Percentiles rank a stretch among this genome's conserved stretches.
Conservation (phyloP, 2,888 invertebrate genomes). For the Spisula subtruncata region DNA sequence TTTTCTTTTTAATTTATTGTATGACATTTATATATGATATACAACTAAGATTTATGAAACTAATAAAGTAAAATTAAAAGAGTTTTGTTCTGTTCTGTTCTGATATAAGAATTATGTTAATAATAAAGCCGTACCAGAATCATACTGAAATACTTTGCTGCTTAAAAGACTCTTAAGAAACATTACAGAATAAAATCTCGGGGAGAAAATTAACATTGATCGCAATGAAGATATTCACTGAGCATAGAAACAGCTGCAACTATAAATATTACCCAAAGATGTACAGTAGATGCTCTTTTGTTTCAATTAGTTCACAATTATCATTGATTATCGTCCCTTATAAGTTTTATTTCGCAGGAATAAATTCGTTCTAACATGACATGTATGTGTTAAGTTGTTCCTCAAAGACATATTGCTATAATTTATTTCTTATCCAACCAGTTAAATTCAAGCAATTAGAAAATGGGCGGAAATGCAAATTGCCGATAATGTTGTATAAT, state of each 20-base stretch:
- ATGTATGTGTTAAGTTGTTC: constrained; percentile 10
- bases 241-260: background rate
- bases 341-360: constrained; percentile 15
- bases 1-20: background rate
- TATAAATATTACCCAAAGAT: constrained; percentile 6
- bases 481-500: background rate
- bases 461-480: constrained; percentile 28
- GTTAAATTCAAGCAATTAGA: background rate
- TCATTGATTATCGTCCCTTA: background rate
- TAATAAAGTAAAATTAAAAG: no score
- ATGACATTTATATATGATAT: background rate
- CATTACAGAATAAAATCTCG: background rate
- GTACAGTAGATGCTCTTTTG: background rate
- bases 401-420: background rate
- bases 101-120: no score
- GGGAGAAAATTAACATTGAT: constrained; percentile 14
- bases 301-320: background rate
- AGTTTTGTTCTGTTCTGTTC: no score
- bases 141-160: no score
- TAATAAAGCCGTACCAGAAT: no score
- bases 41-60: background rate
- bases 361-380: constrained; percentile 11
- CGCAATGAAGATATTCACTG: background rate
- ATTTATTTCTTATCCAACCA: background rate
- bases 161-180: background rate